A percentile compares a stretch with the other conserved stretches of the same genome.
phyloP scores from a whole-genome alignment of 2,888 invertebrate genomes.

The Calliopum simillimum region DNA sequence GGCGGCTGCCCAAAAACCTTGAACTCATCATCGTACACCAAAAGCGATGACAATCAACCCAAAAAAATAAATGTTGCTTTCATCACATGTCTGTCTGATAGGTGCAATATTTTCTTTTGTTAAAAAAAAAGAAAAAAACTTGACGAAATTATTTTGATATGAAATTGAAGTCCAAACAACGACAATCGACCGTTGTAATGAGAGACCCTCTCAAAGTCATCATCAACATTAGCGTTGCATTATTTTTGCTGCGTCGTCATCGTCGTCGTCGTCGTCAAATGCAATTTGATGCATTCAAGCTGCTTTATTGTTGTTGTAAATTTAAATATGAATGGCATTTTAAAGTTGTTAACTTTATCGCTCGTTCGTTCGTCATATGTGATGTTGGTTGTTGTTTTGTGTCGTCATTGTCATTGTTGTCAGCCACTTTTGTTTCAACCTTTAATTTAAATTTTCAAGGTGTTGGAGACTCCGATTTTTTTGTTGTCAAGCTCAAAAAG shows the following conservation, averaged over 20 bases:
- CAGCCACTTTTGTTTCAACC: conserved; percentile 29
- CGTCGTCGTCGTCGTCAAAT: conserved; percentile 33
- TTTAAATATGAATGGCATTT: conserved; percentile 38
- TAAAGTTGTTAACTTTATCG: not conserved
- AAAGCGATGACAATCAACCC: conserved; percentile 15
- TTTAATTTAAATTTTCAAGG: conserved; percentile 35
- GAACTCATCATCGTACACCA: conserved; percentile 32
- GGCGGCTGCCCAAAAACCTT: conserved; percentile 32
- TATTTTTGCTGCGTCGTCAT: conserved; percentile 21
- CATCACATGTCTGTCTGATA: not conserved
- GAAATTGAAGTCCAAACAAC: conserved; percentile 17
- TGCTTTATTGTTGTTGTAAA: conserved; percentile 6
- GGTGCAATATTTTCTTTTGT: too few species aligned
- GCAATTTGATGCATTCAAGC: conserved; percentile 39
- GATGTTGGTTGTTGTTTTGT: too few species aligned
- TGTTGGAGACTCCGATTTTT: conserved; percentile 20
- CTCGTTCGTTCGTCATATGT: not conserved
- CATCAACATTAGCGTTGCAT: conserved; percentile 17
- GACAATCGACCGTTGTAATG: conserved; percentile 21
- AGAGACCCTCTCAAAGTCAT: conserved; percentile 15
- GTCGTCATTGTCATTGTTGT: conserved; percentile 24
- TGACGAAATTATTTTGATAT: conserved; percentile 19
- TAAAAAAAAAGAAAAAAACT: not conserved
- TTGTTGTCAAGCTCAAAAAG: conserved; percentile 9
- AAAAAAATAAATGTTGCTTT: not conserved